A percentile compares a stretch with the other conserved stretches of the same genome.
These are phyloP conservation scores for Rhabdornis inornatus DNA, from an alignment of 2,113 vertebrate species.

Conservation along the genomic window DNA sequence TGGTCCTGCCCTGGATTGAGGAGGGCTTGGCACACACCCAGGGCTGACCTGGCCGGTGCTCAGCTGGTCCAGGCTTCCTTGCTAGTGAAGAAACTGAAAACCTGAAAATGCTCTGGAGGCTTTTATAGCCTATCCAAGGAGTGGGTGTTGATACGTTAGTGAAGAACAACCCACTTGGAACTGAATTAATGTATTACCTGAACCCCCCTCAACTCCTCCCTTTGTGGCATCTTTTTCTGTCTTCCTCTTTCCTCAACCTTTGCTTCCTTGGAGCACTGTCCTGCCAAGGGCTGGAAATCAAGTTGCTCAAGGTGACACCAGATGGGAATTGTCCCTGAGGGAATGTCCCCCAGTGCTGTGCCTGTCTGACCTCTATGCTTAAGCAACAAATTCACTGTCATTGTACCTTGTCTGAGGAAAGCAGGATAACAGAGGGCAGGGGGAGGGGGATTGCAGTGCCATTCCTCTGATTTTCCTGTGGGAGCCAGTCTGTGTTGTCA, in stretches of 20 bases:
- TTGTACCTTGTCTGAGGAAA: neutral
- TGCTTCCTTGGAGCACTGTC: neutral
- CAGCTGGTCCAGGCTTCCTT: neutral
- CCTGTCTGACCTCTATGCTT: neutral
- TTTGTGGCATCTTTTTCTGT: neutral
- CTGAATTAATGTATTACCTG: neutral
- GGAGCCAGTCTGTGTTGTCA: neutral
- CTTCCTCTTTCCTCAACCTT: neutral
- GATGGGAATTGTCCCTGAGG: neutral
- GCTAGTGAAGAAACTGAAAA: neutral
- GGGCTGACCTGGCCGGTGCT: neutral
- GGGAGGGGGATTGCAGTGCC: neutral
- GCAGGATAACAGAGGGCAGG: neutral
- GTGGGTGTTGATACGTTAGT: neutral
- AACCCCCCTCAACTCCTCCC: neutral
- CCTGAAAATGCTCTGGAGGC: neutral
- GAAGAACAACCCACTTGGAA: neutral
- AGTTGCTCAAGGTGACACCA: neutral
- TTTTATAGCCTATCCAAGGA: neutral
- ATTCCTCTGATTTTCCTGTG: neutral
- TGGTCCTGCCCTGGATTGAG: constrained; percentile 38
- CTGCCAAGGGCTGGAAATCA: neutral
- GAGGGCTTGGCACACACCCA: constrained; percentile 41
- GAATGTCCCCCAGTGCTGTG: neutral
- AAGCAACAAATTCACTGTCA: rapidly evolving